Evolutionary conservation across 1,140 invertebrate species (phyloP).

Genomic region (Yoshiicerus persimilis): DNA sequence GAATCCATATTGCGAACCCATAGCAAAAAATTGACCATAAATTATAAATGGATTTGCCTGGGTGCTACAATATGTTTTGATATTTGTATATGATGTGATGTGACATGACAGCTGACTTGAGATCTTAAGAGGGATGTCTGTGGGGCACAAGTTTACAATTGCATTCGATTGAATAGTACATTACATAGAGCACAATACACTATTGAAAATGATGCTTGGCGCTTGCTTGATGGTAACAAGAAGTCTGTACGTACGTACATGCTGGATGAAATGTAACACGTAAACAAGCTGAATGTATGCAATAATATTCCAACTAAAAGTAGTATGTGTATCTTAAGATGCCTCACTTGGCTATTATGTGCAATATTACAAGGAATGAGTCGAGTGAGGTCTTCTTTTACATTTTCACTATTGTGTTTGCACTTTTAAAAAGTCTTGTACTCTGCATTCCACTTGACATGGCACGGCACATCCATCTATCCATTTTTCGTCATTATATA

Average conservation of each 20-base stretch:
- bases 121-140: not conserved
- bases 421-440: conserved; percentile 3
- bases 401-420: not conserved
- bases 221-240: not conserved
- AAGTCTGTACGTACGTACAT: not conserved
- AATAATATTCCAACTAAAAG: not conserved
- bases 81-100: not conserved
- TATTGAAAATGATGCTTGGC: not conserved
- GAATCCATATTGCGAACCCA: not conserved
- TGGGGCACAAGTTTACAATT: conserved; percentile 17
- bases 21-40: not conserved
- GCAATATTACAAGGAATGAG: not conserved
- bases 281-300: not conserved
- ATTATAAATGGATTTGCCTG: not conserved
- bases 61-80: not conserved
- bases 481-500: not conserved
- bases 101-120: not conserved
- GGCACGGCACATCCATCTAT: not conserved
- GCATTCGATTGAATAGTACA: conserved; percentile 9
- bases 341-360: too few species aligned
- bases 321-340: not conserved
- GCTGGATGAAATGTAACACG: not conserved
- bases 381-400: not conserved
- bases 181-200: not conserved
- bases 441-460: not conserved